These are phyloP conservation scores for Tachystola acroxantha DNA, from an alignment of 2,888 invertebrate genomes.

Conservation along the genomic window DNA sequence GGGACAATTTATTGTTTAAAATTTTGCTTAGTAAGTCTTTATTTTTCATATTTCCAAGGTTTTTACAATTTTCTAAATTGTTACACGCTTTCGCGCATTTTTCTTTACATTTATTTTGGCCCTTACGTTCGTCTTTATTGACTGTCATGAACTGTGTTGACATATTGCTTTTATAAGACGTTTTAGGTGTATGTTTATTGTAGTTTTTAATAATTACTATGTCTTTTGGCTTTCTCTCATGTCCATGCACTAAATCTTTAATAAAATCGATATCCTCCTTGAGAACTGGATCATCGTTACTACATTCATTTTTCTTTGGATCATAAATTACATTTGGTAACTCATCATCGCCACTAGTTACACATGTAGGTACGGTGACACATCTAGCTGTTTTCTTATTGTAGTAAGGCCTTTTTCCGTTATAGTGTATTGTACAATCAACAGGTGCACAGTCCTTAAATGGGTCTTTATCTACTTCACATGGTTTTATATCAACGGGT, in stretches of 20 bases:
- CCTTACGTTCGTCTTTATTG: not conserved
- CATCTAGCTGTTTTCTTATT: too few species aligned
- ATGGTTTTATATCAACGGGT: conserved; percentile 25
- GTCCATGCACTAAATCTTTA: conserved; percentile 23
- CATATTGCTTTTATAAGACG: not conserved
- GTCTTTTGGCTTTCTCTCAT: conserved; percentile 32
- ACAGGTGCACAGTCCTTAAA: conserved; percentile 54
- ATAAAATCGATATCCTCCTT: conserved; percentile 42
- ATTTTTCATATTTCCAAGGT: not conserved
- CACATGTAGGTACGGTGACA: conserved; percentile 31
- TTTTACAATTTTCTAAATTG: not conserved
- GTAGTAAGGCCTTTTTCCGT: conserved; percentile 42
- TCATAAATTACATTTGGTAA: conserved; percentile 36
- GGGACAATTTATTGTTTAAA: conserved; percentile 28
- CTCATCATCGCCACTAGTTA: conserved; percentile 22
- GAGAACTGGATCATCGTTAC: conserved; percentile 26
- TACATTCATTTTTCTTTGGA: conserved; percentile 41
- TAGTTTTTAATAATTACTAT: conserved; percentile 32
- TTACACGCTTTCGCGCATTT: not conserved
- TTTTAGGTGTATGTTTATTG: not conserved
- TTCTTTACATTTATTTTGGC: not conserved
- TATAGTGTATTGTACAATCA: conserved; percentile 54
- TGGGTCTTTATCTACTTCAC: conserved; percentile 50
- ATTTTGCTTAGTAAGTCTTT: not conserved
- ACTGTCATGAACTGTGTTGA: too few species aligned